Percentiles rank a stretch among this genome's conserved stretches.
These are phyloP conservation scores for Plectropomus leopardus DNA, from an alignment of 2,113 vertebrate species.

Conservation along the genomic window DNA sequence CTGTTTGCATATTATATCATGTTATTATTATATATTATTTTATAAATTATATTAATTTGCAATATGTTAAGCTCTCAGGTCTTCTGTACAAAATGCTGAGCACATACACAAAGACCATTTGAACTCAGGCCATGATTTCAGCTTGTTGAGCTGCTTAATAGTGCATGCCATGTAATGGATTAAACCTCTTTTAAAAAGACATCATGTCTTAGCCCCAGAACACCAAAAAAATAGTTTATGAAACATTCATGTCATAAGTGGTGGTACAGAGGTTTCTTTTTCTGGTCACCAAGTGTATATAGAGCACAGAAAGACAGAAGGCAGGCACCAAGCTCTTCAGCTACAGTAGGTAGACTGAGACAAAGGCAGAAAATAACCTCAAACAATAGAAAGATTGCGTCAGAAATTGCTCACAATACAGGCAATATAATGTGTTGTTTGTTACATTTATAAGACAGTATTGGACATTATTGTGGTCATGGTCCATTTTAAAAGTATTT, in stretches of 20 bases:
- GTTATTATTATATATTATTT: too few species aligned
- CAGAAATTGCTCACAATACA: conserved; percentile 3
- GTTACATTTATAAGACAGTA: not conserved
- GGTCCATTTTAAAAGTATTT: not conserved
- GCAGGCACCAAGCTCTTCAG: conserved; percentile 5
- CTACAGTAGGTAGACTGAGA: not conserved
- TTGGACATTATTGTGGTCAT: not conserved
- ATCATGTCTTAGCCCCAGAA: not conserved
- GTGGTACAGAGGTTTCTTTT: not conserved
- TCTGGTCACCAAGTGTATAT: conserved; percentile 39
- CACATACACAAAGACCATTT: not conserved
- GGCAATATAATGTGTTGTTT: not conserved
- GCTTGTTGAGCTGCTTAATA: not conserved
- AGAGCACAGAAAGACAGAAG: conserved; percentile 18
- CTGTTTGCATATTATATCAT: too few species aligned
- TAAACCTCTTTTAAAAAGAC: not conserved
- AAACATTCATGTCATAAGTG: not conserved
- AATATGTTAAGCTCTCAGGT: too few species aligned
- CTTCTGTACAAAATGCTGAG: not conserved
- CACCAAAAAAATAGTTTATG: not conserved
- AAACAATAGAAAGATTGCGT: not conserved
- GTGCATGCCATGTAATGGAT: not conserved
- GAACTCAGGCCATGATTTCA: not conserved
- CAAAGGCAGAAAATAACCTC: not conserved
- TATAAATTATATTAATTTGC: too few species aligned